Evolutionary conservation across 2,888 invertebrate genomes (phyloP).

Genomic region (Pilophorus perplexus): DNA sequence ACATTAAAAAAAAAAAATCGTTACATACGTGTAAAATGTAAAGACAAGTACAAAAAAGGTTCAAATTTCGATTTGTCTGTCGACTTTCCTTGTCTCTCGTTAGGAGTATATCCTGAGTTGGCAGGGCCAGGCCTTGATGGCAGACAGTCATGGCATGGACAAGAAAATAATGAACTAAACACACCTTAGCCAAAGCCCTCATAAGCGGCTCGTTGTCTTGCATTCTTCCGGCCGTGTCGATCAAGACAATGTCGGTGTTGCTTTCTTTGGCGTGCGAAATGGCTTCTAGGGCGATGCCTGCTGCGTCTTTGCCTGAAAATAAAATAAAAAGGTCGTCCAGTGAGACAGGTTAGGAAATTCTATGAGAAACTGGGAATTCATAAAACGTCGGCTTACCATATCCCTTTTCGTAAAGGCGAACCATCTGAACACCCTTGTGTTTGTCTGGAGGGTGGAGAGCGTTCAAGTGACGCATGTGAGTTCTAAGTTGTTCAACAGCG

Average conservation of each 20-base stretch:
- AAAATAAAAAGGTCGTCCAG: no score
- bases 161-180: not conserved
- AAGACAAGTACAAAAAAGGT: no score
- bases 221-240: conserved; percentile 99
- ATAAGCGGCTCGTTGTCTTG: conserved; percentile 99
- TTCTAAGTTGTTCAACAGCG: conserved; percentile 96
- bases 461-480: conserved; percentile 89
- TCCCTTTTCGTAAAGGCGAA: conserved; percentile 95
- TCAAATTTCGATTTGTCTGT: no score
- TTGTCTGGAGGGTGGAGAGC: conserved; percentile 81
- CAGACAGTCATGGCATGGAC: no score
- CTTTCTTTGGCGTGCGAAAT: conserved; percentile 82
- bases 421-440: conserved; percentile 74
- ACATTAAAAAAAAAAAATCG: no score
- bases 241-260: conserved; percentile 85
- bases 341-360: not conserved
- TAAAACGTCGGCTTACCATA: conserved; percentile 71
- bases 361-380: not conserved
- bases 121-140: no score
- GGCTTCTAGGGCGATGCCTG: conserved; percentile 97
- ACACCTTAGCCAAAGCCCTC: conserved; percentile 88
- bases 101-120: no score
- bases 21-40: no score
- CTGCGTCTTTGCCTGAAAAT: conserved; percentile 85
- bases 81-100: no score